A percentile compares a stretch with the other conserved stretches of the same genome.
These are phyloP conservation scores for Protula sp. DNA, from an alignment of 2,888 invertebrate species.

Conservation along the genomic window DNA sequence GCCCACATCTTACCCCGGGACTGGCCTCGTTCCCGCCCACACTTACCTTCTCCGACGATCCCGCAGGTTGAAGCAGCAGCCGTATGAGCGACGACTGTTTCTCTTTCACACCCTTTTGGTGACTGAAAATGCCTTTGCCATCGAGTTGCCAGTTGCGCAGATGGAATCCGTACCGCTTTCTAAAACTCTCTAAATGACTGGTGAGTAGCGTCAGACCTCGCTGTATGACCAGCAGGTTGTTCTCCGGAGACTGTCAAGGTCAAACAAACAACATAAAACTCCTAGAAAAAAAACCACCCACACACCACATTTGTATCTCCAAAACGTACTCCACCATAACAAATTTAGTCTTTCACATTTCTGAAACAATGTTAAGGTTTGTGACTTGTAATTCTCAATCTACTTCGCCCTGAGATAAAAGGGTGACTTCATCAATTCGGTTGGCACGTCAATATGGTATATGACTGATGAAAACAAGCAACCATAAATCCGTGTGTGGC, in stretches of 20 bases:
- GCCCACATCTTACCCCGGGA: no score
- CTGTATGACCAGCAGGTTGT: constrained; percentile 82
- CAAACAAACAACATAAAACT: no score
- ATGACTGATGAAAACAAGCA: no score
- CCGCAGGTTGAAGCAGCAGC: constrained; percentile 81
- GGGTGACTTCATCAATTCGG: no score
- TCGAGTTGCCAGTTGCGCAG: constrained; percentile 79
- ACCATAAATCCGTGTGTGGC: no score
- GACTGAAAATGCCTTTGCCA: constrained; percentile 70
- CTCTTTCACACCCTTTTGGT: constrained; percentile 57
- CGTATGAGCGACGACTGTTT: constrained; percentile 61
- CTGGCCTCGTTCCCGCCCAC: no score
- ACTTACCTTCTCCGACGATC: constrained; percentile 69
- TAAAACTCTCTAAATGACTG: constrained; percentile 88
- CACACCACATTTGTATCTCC: not conserved
- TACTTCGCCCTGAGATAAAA: no score
- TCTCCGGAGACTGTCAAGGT: constrained; percentile 62
- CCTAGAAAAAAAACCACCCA: no score
- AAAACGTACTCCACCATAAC: no score
- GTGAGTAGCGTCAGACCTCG: constrained; percentile 79
- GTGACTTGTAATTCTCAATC: no score
- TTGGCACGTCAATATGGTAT: no score
- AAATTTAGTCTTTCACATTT: not conserved
- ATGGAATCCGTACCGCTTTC: constrained; percentile 55
- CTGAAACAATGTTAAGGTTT: no score